Percentiles rank a stretch among this genome's conserved stretches.
These are phyloP conservation scores for Centropyge bicolor DNA, from an alignment of 2,797 vertebrate genomes.

Conservation along the genomic window DNA sequence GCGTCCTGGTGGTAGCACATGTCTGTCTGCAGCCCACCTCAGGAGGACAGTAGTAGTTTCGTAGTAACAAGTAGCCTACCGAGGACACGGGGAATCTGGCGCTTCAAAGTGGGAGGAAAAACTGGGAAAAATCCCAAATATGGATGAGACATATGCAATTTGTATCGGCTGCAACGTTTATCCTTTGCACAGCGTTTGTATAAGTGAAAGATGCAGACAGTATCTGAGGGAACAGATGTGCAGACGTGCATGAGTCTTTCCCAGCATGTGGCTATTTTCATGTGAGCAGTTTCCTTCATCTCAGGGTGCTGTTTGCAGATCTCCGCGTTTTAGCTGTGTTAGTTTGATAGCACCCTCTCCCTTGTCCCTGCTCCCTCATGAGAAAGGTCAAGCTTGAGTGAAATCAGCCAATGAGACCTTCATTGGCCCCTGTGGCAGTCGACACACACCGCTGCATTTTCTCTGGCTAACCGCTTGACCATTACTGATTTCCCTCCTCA, in stretches of 20 bases:
- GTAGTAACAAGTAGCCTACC: background rate
- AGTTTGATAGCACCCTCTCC: constrained; percentile 43
- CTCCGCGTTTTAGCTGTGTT: constrained; percentile 53
- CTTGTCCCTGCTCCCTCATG: constrained; percentile 52
- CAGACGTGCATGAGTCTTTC: constrained; percentile 7
- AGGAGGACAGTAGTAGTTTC: constrained; percentile 14
- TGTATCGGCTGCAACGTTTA: background rate
- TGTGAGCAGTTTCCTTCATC: constrained; percentile 24
- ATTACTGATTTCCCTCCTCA: constrained; percentile 58
- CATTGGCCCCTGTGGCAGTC: constrained; percentile 55
- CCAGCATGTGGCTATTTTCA: constrained; percentile 21
- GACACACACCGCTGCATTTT: constrained; percentile 61
- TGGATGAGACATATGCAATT: constrained; percentile 1
- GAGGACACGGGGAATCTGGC: background rate
- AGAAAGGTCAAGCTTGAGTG: constrained; percentile 74
- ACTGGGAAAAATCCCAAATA: background rate
- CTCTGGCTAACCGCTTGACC: constrained; percentile 59
- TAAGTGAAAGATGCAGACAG: constrained; percentile 15
- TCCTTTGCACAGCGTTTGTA: background rate
- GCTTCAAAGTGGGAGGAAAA: background rate
- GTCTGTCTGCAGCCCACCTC: constrained; percentile 19
- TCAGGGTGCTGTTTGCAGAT: constrained; percentile 38
- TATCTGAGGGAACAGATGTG: background rate
- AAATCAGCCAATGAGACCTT: constrained; percentile 71
- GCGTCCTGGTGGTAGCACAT: constrained; percentile 32